These are phyloP conservation scores for Nymphicus hollandicus DNA, from an alignment of 2,113 vertebrate genomes.

Conservation along the genomic window DNA sequence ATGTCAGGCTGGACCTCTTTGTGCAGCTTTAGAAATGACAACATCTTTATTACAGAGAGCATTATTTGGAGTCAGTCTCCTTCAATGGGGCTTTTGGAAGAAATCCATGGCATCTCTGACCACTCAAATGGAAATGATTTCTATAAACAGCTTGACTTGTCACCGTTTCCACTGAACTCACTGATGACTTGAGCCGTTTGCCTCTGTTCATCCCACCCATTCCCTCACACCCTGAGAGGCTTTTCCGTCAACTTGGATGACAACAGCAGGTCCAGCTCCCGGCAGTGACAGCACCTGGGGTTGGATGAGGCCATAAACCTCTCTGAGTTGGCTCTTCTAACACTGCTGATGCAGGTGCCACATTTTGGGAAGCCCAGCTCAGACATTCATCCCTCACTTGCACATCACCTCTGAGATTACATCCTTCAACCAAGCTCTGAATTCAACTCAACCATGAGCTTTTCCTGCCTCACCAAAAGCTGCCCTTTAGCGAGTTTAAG, in stretches of 20 bases:
- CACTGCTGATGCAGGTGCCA: accelerated
- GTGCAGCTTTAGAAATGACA: not conserved
- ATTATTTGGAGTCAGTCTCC: not conserved
- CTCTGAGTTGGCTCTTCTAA: not conserved
- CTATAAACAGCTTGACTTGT: not conserved
- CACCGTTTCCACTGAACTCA: not conserved
- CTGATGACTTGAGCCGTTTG: not conserved
- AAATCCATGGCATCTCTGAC: not conserved
- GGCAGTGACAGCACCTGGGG: not conserved
- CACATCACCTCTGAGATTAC: not conserved
- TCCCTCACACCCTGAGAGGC: not conserved
- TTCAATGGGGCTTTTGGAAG: not conserved
- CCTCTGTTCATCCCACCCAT: not conserved
- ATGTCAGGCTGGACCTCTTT: not conserved
- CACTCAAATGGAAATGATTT: not conserved
- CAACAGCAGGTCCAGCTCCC: not conserved
- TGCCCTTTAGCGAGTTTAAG: not conserved
- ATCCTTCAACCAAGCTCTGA: not conserved
- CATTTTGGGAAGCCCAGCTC: not conserved
- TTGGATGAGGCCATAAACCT: not conserved
- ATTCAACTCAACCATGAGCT: not conserved
- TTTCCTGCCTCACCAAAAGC: not conserved
- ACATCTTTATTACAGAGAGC: not conserved
- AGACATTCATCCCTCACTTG: not conserved
- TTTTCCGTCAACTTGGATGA: not conserved